These are phyloP conservation scores for Phocoena sinus DNA, from an alignment of 2,113 vertebrate genomes.

Conservation along the genomic window DNA sequence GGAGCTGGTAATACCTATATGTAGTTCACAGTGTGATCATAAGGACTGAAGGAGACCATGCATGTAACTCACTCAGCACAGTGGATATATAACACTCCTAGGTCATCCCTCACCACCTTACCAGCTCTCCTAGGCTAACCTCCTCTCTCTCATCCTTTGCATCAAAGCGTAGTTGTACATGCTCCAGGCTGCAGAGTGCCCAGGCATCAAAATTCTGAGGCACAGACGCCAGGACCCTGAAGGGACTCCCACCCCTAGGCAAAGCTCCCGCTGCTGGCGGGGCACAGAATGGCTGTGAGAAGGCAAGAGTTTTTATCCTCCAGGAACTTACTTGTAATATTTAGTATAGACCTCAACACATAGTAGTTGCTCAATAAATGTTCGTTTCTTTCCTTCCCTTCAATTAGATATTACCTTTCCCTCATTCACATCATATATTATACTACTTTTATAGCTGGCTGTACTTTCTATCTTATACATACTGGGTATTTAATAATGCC, in stretches of 20 bases:
- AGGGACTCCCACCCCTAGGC: background rate
- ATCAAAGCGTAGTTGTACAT: background rate
- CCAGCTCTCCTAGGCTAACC: background rate
- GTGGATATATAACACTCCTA: fast-evolving
- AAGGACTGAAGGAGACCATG: background rate
- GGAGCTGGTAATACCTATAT: too few relatives aligned
- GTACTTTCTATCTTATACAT: background rate
- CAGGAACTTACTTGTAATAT: background rate
- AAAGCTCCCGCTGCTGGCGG: background rate
- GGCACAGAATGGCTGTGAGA: background rate
- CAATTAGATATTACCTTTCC: background rate
- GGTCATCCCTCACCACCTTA: background rate
- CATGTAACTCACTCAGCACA: background rate
- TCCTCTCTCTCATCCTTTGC: background rate
- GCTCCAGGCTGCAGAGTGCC: background rate
- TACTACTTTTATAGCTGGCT: background rate
- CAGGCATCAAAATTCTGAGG: background rate
- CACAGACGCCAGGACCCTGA: background rate
- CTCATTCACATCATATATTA: background rate
- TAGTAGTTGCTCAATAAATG: background rate
- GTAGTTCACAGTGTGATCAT: background rate
- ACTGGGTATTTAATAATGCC: background rate
- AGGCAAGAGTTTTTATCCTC: background rate
- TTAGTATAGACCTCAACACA: background rate
- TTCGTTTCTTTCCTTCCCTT: background rate